Percentiles rank a stretch among this genome's conserved stretches.
These are phyloP conservation scores for Potorous gilbertii DNA, from an alignment of 2,797 vertebrate genomes.

Conservation along the genomic window DNA sequence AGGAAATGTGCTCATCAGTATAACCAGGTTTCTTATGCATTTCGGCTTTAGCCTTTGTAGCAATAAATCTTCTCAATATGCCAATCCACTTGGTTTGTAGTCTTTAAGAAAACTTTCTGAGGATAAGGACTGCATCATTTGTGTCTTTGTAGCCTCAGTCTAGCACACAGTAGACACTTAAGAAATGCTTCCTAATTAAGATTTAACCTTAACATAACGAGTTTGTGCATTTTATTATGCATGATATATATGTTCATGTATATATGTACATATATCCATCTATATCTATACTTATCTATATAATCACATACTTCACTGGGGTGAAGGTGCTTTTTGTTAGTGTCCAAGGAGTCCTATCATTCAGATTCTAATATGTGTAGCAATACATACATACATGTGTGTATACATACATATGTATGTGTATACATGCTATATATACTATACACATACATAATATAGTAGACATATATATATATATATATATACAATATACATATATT, in stretches of 20 bases:
- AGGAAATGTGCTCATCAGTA: constrained; percentile 20
- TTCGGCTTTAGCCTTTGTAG: background rate
- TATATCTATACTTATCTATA: no score
- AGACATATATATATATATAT: no score
- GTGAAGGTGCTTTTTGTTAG: background rate
- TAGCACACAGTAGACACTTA: background rate
- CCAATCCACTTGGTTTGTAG: background rate
- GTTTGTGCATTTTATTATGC: background rate
- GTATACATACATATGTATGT: no score
- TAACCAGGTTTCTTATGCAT: background rate
- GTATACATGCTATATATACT: no score
- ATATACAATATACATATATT: no score
- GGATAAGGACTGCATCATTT: background rate
- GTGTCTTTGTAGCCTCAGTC: background rate
- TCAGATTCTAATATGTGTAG: no score
- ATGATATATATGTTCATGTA: background rate
- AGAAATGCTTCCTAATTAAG: background rate
- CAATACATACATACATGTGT: no score
- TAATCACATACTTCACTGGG: background rate
- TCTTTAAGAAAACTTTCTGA: background rate
- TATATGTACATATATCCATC: background rate
- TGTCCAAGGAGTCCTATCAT: background rate
- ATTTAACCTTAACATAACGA: background rate
- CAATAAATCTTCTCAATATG: background rate
- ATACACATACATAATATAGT: no score